Percentiles rank a stretch among this genome's conserved stretches.
Evolutionary conservation across 2,797 vertebrate species (phyloP).

Genomic region (Aldrovandia affinis): DNA sequence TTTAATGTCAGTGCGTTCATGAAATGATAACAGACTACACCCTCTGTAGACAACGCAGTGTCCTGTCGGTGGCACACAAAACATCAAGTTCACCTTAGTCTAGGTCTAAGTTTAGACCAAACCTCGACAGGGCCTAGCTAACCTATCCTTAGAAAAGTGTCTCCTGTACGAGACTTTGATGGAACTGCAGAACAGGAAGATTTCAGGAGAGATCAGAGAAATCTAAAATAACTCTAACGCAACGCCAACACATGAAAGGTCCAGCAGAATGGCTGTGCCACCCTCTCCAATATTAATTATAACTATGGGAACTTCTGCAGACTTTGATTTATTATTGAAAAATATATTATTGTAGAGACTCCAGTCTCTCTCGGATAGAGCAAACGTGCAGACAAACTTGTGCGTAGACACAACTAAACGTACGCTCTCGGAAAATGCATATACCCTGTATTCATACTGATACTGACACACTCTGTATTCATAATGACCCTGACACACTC

Average conservation of each 20-base stretch:
- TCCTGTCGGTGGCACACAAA: background rate
- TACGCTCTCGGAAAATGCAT: no score
- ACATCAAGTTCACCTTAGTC: background rate
- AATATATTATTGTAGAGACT: background rate
- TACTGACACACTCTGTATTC: no score
- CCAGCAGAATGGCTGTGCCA: constrained; percentile 35
- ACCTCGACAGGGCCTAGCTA: background rate
- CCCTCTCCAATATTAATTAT: constrained; percentile 56
- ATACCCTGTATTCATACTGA: no score
- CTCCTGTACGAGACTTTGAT: background rate
- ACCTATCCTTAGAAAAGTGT: background rate
- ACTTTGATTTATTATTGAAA: constrained; percentile 20
- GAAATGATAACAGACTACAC: background rate
- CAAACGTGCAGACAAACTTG: background rate
- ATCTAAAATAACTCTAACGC: constrained; percentile 50
- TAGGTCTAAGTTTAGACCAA: background rate
- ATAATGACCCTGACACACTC: background rate
- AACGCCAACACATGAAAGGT: constrained; percentile 34
- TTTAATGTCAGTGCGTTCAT: no score
- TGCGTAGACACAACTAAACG: background rate
- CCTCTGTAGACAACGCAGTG: background rate
- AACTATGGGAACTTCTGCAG: constrained; percentile 53
- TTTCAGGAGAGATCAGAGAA: background rate
- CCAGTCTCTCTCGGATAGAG: background rate
- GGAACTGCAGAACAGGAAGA: background rate